Evolutionary conservation across 2,113 vertebrate species (phyloP), one percentile per base, ranked within the genome.

Genomic region (Catharus fuscescens): DNA sequence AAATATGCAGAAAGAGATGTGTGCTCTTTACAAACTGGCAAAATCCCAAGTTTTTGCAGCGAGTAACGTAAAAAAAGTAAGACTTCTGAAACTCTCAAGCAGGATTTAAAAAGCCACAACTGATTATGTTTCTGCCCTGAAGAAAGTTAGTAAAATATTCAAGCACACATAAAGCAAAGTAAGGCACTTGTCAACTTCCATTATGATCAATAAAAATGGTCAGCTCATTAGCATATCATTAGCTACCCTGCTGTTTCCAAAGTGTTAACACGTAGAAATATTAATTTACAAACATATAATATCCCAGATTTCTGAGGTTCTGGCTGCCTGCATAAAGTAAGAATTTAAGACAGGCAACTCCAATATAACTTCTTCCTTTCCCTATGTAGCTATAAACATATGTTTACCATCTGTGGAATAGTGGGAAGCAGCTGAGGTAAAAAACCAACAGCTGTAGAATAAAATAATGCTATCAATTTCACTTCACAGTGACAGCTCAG

Each of bases 331-430:
- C 91, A 95, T 90, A 96, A 97, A 97, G 90, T 66, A 90, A 97
- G 94, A 90, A 96, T 93, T 96, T 91, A 94, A 90, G 92, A 93
- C 3, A 4, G 82, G 89, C 3, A 2, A 97, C 96, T 95, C 80
- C 80, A 94, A 71, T 64, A 66, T 24, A 91, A 96, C 80, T 97
- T 85, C 60, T 62, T 82, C 88, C 90, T 95, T 90, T 89, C 32
- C 47, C 93, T 92, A 23, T 66, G 73, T 57, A 95, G 90, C 95
- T 85, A 97, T 97, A 97, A 98, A 97, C 98, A 98, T 98, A 98
- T 98, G 98, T 96, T 98, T 97, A 92, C 97, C 98, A 98, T 98
- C 98, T 98, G 98, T 79, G 71, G 96, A 95, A 98, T 96, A 94
- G 97, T 90, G 81, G 82, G 96, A 97, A 97, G 84, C 97, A 98